Percentiles rank a stretch among this genome's conserved stretches.
These are phyloP conservation scores for Empidonax alnorum DNA, from an alignment of 2,113 vertebrate genomes.

Conservation along the genomic window DNA sequence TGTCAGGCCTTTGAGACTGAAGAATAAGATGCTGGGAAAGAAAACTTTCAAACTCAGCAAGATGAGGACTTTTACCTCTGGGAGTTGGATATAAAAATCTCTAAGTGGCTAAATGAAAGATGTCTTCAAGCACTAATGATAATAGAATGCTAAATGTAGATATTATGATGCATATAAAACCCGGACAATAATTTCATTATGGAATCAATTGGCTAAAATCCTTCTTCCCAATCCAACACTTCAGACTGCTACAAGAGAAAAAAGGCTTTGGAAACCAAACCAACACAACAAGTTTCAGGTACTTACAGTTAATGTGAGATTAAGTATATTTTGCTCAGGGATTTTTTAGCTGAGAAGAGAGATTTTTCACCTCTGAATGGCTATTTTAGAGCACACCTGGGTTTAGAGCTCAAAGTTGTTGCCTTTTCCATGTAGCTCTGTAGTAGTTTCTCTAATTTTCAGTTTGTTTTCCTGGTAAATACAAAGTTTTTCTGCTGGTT, in stretches of 20 bases:
- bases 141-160: background rate
- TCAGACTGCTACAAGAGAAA: background rate
- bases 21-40: conserved; percentile 4
- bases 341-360: background rate
- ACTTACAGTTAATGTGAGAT: background rate
- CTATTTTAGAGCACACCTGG: background rate
- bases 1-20: background rate
- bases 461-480: background rate
- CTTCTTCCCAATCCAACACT: background rate
- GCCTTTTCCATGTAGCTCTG: background rate
- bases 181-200: background rate
- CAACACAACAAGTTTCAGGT: background rate
- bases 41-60: conserved; percentile 42
- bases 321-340: background rate
- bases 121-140: background rate
- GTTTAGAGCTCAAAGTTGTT: background rate
- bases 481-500: background rate
- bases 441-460: background rate
- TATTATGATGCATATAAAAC: background rate
- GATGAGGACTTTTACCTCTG: background rate
- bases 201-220: background rate
- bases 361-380: background rate
- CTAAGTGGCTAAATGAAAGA: background rate
- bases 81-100: background rate
- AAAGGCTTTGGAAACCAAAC: background rate